A percentile compares a stretch with the other conserved stretches of the same genome.
These are phyloP conservation scores for Drosophila diplacantha DNA, from an alignment of 2,888 invertebrate species.

Conservation along the genomic window DNA sequence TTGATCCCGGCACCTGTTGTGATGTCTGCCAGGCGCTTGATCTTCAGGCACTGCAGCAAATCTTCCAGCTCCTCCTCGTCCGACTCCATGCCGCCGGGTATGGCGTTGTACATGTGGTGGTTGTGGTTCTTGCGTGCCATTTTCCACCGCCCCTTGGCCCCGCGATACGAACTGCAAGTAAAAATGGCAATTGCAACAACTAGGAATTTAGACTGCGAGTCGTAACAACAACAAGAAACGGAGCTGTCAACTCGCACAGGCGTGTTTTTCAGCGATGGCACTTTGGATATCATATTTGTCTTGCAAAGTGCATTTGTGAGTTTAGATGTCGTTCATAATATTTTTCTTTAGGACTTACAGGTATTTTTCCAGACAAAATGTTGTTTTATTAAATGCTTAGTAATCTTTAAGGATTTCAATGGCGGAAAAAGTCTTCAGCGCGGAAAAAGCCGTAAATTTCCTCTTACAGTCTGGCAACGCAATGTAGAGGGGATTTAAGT, in stretches of 20 bases:
- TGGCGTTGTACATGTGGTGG: conserved; percentile 19
- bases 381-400: no score
- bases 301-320: background rate
- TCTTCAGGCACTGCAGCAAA: conserved; percentile 70
- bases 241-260: conserved; percentile 3
- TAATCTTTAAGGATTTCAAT: background rate
- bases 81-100: conserved; percentile 75
- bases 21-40: conserved; percentile 76
- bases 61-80: conserved; percentile 63
- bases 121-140: conserved; percentile 41
- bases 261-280: background rate
- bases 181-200: conserved; percentile 18
- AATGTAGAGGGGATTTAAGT: background rate
- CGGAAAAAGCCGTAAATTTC: background rate
- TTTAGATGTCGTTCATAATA: background rate
- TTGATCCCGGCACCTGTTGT: conserved; percentile 75
- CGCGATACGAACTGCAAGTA: conserved; percentile 14
- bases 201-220: conserved; percentile 13
- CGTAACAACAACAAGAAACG: conserved; percentile 16
- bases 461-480: background rate
- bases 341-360: background rate
- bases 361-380: no score
- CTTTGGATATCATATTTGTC: background rate
- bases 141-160: conserved; percentile 14
- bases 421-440: background rate